Percentiles rank a stretch among this genome's conserved stretches.
Evolutionary conservation across 1,140 invertebrate genomes (phyloP).

Genomic region (Nasonia vitripennis): DNA sequence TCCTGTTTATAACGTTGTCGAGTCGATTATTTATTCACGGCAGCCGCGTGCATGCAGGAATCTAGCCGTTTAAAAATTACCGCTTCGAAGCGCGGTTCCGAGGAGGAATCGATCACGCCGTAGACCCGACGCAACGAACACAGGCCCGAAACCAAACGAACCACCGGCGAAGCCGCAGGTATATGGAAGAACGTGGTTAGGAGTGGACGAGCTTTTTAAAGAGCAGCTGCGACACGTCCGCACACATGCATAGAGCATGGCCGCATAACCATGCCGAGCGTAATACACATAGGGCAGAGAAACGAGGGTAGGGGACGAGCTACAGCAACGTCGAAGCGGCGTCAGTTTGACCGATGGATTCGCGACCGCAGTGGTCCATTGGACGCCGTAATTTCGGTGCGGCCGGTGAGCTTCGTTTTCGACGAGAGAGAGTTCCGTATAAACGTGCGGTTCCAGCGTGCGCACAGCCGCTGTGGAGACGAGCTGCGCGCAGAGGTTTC

Average conservation of each 20-base stretch:
- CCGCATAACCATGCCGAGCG: not conserved
- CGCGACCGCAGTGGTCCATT: conserved; percentile 41
- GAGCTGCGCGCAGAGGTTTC: not conserved
- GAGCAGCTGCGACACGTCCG: not conserved
- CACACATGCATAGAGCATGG: not conserved
- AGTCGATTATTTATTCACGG: no score
- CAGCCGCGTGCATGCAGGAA: no score
- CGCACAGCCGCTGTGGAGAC: not conserved
- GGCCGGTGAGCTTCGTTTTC: conserved; percentile 14
- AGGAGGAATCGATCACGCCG: not conserved
- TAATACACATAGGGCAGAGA: not conserved
- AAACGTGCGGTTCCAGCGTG: conserved; percentile 2
- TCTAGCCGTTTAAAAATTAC: no score
- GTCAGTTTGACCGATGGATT: conserved; percentile 51
- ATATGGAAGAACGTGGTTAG: not conserved
- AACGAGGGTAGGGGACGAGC: no score
- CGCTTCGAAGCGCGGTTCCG: no score
- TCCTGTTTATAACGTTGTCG: no score
- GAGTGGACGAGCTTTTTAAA: not conserved
- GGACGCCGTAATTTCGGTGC: conserved; percentile 24
- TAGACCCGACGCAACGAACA: not conserved
- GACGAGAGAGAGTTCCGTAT: not conserved
- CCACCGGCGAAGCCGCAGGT: not conserved
- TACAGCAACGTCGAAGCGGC: not conserved
- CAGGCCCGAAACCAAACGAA: not conserved